Conservation (phyloP, 1,140 invertebrate species). For the Lysiphlebus fabarum region DNA sequence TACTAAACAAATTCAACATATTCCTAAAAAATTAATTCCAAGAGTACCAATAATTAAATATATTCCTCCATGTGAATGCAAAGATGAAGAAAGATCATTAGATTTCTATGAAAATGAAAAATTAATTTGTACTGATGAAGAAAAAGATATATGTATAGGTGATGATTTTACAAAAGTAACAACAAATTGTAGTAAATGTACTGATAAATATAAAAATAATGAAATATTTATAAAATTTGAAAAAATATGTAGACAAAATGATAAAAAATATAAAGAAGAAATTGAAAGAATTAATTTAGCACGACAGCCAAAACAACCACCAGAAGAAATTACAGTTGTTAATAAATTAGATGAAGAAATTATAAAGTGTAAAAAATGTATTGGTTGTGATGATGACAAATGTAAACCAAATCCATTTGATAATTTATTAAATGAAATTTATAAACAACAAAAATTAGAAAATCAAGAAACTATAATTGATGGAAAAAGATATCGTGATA, state of each 20-base stretch:
- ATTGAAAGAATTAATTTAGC: background rate
- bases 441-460: constrained; percentile 2
- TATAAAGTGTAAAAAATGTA: constrained; percentile 7
- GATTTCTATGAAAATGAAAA: constrained; percentile 27
- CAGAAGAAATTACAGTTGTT: background rate
- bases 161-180: constrained; percentile 31
- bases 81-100: constrained; percentile 19
- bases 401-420: constrained; percentile 32
- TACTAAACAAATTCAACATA: constrained; percentile 27
- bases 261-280: background rate
- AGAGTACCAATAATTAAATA: constrained; percentile 21
- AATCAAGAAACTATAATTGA: background rate
- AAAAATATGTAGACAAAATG: background rate
- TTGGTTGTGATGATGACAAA: background rate
- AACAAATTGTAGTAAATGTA: constrained; percentile 28
- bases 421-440: constrained; percentile 15
- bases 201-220: constrained; percentile 19
- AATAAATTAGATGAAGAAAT: background rate
- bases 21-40: constrained; percentile 21
- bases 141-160: constrained; percentile 34
- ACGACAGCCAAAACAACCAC: background rate
- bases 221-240: constrained; percentile 13
- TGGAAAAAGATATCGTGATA: constrained; percentile 8
- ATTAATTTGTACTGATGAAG: constrained; percentile 25
- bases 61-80: constrained; percentile 38